Evolutionary conservation across 1,140 invertebrate genomes (phyloP).

Genomic region (Apis florea): DNA sequence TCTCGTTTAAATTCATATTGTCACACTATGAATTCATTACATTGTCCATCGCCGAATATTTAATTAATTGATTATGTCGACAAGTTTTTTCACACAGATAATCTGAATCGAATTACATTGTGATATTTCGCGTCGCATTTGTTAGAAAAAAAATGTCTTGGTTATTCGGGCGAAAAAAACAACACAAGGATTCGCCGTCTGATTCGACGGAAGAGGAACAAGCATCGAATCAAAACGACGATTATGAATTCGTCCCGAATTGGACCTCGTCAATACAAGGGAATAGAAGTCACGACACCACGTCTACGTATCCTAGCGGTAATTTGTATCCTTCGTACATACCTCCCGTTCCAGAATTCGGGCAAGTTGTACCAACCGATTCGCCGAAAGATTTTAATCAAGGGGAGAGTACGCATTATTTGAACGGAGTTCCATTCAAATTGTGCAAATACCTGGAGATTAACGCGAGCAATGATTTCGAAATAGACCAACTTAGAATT

Average conservation of each 20-base stretch:
- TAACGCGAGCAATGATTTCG: constrained; percentile 66
- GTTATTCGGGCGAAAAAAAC: constrained; percentile 79
- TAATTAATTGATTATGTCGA: background rate
- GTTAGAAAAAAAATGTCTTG: constrained; percentile 77
- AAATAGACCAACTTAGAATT: constrained; percentile 70
- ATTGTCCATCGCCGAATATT: background rate
- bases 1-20: background rate
- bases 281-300: constrained; percentile 27
- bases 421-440: constrained; percentile 76
- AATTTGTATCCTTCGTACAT: constrained; percentile 69
- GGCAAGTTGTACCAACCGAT: constrained; percentile 41
- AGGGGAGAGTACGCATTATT: constrained; percentile 64
- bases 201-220: constrained; percentile 66
- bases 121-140: constrained; percentile 5
- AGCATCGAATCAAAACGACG: constrained; percentile 59
- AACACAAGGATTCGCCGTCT: constrained; percentile 71
- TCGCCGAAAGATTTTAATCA: constrained; percentile 59
- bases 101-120: background rate
- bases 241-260: constrained; percentile 71
- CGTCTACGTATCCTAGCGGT: constrained; percentile 25
- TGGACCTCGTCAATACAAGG: constrained; percentile 47
- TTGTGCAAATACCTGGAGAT: constrained; percentile 68
- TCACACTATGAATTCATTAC: background rate
- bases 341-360: constrained; percentile 43
- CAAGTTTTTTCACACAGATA: background rate